Evolutionary conservation across 2,113 vertebrate species (phyloP).

Genomic region (Azemiops feae): DNA sequence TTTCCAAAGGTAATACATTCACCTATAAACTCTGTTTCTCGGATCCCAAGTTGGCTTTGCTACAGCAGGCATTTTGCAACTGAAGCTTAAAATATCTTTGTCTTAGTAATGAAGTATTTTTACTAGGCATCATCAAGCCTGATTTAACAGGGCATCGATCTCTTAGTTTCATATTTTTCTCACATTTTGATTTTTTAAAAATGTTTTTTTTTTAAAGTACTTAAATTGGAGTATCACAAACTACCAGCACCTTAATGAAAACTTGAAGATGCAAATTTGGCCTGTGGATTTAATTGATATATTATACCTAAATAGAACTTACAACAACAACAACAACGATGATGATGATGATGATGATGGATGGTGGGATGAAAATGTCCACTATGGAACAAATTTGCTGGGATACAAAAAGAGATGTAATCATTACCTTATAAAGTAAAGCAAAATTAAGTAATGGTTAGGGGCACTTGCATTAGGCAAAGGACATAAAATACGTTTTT

Average conservation of each 20-base stretch:
- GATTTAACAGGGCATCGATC: constrained; percentile 1
- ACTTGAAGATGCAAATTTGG: background rate
- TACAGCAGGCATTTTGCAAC: background rate
- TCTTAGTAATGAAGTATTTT: background rate
- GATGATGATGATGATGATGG: too few species aligned
- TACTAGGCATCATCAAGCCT: background rate
- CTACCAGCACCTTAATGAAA: background rate
- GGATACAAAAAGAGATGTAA: background rate
- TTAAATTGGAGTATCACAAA: constrained; percentile 24
- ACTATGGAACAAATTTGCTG: background rate
- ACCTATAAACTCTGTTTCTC: background rate
- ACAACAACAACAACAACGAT: background rate
- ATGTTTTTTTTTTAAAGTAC: background rate
- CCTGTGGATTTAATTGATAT: background rate
- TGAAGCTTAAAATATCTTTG: background rate
- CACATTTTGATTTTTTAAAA: constrained; percentile 15
- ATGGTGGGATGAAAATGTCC: background rate
- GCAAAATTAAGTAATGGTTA: background rate
- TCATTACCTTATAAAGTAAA: constrained; percentile 11
- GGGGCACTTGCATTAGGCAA: background rate
- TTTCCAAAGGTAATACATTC: background rate
- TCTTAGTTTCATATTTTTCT: constrained; percentile 18
- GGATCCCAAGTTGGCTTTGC: background rate
- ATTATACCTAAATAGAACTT: background rate
- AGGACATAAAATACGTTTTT: background rate